Conservation (phyloP, 2,113 vertebrate genomes). For the Rattus rattus region DNA sequence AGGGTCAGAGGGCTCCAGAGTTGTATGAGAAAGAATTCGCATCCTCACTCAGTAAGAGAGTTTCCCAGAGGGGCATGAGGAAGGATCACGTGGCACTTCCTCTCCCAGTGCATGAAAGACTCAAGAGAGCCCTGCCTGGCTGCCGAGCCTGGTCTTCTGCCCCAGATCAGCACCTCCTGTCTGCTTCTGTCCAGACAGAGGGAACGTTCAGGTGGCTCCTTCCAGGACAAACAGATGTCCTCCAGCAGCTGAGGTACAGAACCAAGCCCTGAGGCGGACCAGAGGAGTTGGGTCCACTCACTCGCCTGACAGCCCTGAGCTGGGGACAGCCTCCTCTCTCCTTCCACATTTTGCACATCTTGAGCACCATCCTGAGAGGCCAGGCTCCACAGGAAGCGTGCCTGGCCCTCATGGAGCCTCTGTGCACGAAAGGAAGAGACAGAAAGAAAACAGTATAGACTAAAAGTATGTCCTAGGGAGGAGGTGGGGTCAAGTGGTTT, state of each 20-base stretch:
- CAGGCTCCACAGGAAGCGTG: background rate
- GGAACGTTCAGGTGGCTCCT: background rate
- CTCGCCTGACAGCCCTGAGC: background rate
- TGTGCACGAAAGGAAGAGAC: background rate
- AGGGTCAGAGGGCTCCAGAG: conserved; percentile 74
- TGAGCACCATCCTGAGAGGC: background rate
- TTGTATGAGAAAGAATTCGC: conserved; percentile 76
- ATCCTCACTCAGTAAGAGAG: conserved; percentile 60
- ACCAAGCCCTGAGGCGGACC: background rate
- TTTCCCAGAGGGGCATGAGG: conserved; percentile 54
- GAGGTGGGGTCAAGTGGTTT: background rate
- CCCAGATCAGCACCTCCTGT: background rate
- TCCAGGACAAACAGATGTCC: background rate
- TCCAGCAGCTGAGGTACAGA: background rate
- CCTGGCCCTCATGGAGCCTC: background rate
- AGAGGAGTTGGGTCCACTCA: background rate
- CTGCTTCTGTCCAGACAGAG: background rate
- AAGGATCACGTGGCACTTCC: background rate
- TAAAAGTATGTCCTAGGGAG: background rate
- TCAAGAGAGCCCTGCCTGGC: background rate
- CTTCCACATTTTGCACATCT: fast-evolving
- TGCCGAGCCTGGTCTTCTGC: fast-evolving
- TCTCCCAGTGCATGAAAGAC: background rate
- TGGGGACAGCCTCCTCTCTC: fast-evolving
- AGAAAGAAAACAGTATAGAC: background rate